These are phyloP conservation scores for Leucosticte australis DNA, from an alignment of 2,113 vertebrate species.

Conservation along the genomic window DNA sequence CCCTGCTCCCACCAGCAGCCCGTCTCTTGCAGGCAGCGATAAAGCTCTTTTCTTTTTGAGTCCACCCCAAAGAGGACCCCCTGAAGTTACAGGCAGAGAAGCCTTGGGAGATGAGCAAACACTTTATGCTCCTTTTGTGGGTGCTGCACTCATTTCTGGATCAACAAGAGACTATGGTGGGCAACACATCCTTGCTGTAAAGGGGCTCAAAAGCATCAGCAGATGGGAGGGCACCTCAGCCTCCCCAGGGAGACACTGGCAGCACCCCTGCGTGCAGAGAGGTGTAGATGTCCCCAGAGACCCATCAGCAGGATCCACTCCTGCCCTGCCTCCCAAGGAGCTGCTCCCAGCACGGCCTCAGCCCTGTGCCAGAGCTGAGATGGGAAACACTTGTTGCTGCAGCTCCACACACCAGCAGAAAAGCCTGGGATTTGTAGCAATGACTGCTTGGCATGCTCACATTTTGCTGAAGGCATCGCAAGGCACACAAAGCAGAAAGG, in stretches of 20 bases:
- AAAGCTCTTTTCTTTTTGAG: not conserved
- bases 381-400: not conserved
- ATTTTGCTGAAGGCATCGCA: not conserved
- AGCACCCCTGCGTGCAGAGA: not conserved
- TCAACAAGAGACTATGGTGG: not conserved
- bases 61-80: fast-evolving
- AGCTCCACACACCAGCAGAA: not conserved
- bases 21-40: fast-evolving
- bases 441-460: not conserved
- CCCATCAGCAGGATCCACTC: not conserved
- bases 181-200: not conserved
- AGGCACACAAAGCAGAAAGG: not conserved
- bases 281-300: not conserved
- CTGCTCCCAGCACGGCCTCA: not conserved
- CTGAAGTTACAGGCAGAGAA: not conserved
- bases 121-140: not conserved
- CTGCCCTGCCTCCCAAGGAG: not conserved
- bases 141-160: not conserved
- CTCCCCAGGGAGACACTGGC: not conserved
- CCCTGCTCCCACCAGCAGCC: not conserved
- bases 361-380: not conserved
- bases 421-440: not conserved
- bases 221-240: not conserved
- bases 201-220: fast-evolving
- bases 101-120: not conserved